Base-by-base conservation (phyloP, 2,888 invertebrate genomes). In the Zygogramma bicolorata region DNA sequence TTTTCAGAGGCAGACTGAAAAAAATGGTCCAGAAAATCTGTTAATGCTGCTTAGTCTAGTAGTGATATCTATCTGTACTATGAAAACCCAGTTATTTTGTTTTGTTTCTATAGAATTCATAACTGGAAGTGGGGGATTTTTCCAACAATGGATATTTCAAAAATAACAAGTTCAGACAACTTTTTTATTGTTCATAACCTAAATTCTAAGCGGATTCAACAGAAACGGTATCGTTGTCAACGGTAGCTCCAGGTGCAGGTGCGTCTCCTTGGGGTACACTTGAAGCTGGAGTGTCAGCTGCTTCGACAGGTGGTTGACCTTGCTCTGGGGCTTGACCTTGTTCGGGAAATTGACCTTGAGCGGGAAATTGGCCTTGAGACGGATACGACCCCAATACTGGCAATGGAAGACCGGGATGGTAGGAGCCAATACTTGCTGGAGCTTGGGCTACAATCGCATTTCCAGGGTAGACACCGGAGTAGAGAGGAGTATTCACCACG, bases 341-440 rank as follows among this genome's bases (percentile, higher is more conserved):
- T 0, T 46, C 53, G n/a, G 67, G 58, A 15, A 0, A 0, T 49
- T 58, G 63, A 20, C 59, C 71, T 27, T 66, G 61, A 15, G 15
- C 29, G 18, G 74, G 71, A 40, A 6, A 31, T 57, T 75, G 72
- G 1, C 46, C 63, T 46, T 63, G 63, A 1, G 15, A 20, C 10
- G 63, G 46, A 29, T 5, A 8, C 18, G 22, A 10, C 3, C 62
- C 62, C 8, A 42, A 42, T 2, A 62, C 25, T 42, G 38, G 70
- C 31, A 46, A 69, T 22, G 25, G 49, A 61, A 88, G 88, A 85
- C 90, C 90, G 75, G 87, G 85, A 77, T 84, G 83, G 31, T 89
- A 90, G 7, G 88, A 86, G 65, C 89, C 86, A 62, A 87, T 80
- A 60, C 87, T 74, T 61, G 83, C 78, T 13, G 79, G 74, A 10